Evolutionary conservation across 2,797 vertebrate genomes (phyloP).

Genomic region (Nyctibius grandis): DNA sequence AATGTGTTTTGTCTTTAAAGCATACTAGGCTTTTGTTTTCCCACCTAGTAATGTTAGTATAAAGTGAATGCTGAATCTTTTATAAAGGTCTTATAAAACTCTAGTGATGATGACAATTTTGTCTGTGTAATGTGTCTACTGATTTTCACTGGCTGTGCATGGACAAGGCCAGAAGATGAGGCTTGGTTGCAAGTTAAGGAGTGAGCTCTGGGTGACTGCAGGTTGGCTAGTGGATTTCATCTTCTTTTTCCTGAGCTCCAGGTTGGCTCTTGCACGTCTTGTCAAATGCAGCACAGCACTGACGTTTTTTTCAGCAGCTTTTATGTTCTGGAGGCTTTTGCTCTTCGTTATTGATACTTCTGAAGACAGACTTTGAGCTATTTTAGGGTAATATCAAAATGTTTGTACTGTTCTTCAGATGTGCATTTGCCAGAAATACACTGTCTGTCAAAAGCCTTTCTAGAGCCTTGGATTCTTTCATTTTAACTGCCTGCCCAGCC

Average conservation of each 20-base stretch:
- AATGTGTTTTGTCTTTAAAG: background rate
- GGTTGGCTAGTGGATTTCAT: background rate
- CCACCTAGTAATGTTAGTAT: background rate
- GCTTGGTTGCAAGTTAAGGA: background rate
- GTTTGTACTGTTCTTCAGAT: conserved; percentile 30
- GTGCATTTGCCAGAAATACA: conserved; percentile 7
- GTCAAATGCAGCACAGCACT: background rate
- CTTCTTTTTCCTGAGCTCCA: background rate
- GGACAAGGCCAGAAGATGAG: background rate
- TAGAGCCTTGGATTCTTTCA: background rate
- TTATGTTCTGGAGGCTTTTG: conserved; percentile 18
- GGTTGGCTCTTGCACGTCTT: background rate
- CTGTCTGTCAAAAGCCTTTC: background rate
- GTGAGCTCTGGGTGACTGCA: background rate
- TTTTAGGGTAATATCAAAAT: conserved; percentile 4
- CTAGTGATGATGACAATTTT: background rate
- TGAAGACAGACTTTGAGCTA: conserved; percentile 28
- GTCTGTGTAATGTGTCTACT: background rate
- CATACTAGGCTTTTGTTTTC: background rate
- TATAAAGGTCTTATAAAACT: background rate
- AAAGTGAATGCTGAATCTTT: background rate
- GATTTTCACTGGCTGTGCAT: background rate
- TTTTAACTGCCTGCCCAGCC: background rate
- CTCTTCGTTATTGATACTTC: background rate
- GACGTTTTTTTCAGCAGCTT: conserved; percentile 1